Conservation (phyloP, 2,113 vertebrate species). For the Ammodramus savannarum region DNA sequence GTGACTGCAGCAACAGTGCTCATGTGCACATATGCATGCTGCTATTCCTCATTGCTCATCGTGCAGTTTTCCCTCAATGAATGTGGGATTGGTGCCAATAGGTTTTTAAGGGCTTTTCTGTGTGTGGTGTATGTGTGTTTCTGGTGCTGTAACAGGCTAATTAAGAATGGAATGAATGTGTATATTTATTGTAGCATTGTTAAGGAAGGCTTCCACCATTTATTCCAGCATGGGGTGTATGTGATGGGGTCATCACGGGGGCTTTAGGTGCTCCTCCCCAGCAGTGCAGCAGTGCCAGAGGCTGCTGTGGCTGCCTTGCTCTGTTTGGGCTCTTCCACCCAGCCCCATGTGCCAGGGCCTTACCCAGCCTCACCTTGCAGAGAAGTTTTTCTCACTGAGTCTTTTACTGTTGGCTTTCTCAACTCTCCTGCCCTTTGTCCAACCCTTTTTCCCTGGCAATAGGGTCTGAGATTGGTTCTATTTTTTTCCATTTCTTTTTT, state of each 20-base stretch:
- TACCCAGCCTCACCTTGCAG: not conserved
- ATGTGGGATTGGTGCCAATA: not conserved
- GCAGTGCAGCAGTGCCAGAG: rapidly evolving
- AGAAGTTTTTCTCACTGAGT: not conserved
- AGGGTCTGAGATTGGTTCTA: not conserved
- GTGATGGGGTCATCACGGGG: not conserved
- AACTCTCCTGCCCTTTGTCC: not conserved
- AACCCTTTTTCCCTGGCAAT: not conserved
- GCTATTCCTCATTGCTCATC: not conserved
- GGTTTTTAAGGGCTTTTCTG: not conserved
- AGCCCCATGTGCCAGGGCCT: not conserved
- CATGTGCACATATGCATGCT: not conserved
- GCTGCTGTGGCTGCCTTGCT: not conserved
- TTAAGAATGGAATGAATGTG: not conserved
- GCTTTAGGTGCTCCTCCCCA: not conserved
- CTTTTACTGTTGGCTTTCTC: not conserved
- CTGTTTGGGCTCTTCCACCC: not conserved
- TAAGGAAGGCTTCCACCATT: not conserved
- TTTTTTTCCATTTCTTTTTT: not conserved
- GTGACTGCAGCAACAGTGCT: not conserved
- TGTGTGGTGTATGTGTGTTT: not conserved
- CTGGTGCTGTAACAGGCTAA: not conserved
- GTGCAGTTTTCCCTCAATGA: not conserved
- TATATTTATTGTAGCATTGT: not conserved
- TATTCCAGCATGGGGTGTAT: rapidly evolving